Conservation (phyloP, 2,888 invertebrate species). For the Caenorhabditis japonica region DNA sequence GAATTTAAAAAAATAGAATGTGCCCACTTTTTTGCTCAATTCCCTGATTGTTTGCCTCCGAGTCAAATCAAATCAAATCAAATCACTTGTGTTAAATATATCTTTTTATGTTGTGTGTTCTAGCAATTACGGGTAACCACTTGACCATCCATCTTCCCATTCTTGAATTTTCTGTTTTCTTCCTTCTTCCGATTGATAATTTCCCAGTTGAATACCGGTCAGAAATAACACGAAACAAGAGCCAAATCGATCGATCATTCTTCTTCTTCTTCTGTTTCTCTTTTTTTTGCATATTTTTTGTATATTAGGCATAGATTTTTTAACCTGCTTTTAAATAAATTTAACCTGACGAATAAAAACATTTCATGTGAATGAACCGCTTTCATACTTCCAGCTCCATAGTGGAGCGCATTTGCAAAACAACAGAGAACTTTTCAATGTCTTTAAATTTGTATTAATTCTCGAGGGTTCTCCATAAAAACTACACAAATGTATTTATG, state of each 20-base stretch:
- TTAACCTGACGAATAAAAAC: constrained; percentile 1
- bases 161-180: neutral
- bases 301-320: constrained; percentile 2
- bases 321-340: no score
- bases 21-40: neutral
- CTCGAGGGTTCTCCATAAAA: no score
- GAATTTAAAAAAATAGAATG: neutral
- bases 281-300: constrained; percentile 1
- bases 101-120: constrained; percentile 31
- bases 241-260: constrained; percentile 7
- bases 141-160: neutral
- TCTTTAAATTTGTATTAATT: no score
- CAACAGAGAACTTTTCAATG: no score
- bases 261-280: neutral
- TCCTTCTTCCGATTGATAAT: neutral
- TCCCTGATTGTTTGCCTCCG: neutral
- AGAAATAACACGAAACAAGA: constrained; percentile 1
- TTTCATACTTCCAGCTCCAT: no score
- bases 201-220: constrained; percentile 44
- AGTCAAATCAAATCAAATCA: no score
- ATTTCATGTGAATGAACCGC: no score
- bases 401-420: no score
- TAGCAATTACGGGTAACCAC: constrained; percentile 9
- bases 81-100: no score
- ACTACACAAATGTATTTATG: no score